phyloP scores from a whole-genome alignment of 2,888 invertebrate species.

The Holacanthella duospinosa region DNA sequence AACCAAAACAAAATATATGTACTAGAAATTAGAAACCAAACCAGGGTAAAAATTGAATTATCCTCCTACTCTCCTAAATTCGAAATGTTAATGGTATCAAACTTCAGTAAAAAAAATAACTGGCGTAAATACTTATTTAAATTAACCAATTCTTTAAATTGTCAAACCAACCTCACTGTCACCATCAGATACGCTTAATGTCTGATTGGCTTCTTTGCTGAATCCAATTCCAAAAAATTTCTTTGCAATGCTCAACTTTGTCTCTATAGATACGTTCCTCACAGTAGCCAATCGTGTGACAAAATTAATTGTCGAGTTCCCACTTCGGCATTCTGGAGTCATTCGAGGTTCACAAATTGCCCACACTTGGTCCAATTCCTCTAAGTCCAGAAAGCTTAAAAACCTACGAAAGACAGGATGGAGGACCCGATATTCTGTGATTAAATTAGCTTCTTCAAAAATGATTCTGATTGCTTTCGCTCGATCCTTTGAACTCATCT shows the following conservation, averaged over 20 bases:
- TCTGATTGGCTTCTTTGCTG: background rate
- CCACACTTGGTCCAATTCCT: slow-evolving; percentile 10
- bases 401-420: slow-evolving; percentile 3
- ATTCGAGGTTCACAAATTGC: background rate
- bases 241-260: slow-evolving; percentile 7
- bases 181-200: background rate
- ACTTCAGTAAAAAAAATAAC: too few relatives aligned
- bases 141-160: too few relatives aligned
- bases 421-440: slow-evolving; percentile 12
- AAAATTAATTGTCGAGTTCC: slow-evolving; percentile 11
- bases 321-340: background rate
- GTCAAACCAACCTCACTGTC: too few relatives aligned
- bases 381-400: slow-evolving; percentile 6
- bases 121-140: too few relatives aligned
- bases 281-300: slow-evolving; percentile 7
- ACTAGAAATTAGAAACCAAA: too few relatives aligned
- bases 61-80: too few relatives aligned
- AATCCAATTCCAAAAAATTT: slow-evolving; percentile 14
- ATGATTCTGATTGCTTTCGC: slow-evolving; percentile 11
- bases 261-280: slow-evolving; percentile 4
- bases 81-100: too few relatives aligned
- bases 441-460: slow-evolving; percentile 13
- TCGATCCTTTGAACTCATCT: background rate
- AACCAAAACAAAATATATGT: too few relatives aligned
- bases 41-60: too few relatives aligned